Conservation (phyloP, 2,797 vertebrate species). For the Phoeniculus purpureus region DNA sequence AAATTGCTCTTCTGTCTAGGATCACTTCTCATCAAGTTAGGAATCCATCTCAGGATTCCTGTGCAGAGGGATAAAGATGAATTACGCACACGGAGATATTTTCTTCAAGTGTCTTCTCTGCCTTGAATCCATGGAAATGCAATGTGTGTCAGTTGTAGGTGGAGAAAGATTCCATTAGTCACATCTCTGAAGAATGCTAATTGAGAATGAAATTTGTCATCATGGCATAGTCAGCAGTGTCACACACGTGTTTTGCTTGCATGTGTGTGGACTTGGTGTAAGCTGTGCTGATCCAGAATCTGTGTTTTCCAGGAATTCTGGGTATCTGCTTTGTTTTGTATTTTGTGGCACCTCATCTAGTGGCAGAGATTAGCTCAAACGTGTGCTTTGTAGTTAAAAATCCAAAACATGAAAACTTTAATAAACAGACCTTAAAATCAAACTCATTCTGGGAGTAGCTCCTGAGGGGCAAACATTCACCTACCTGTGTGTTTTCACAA, state of each 20-base stretch:
- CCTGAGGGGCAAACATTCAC: neutral
- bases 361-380: neutral
- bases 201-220: conserved; percentile 14
- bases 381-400: neutral
- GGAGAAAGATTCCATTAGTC: conserved; percentile 2
- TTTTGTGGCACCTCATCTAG: neutral
- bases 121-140: conserved; percentile 23
- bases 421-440: neutral
- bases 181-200: conserved; percentile 7
- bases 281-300: neutral
- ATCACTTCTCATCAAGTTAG: neutral
- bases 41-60: neutral
- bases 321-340: neutral
- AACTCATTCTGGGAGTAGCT: neutral
- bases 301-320: neutral
- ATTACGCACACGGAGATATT: neutral
- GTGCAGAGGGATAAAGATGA: neutral
- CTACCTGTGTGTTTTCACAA: no score
- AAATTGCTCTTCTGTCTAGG: neutral
- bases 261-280: neutral
- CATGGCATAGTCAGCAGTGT: neutral
- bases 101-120: conserved; percentile 13
- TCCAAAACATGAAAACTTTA: no score
- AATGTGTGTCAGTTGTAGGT: neutral
- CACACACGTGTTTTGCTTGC: neutral